Base-by-base conservation (phyloP, 2,888 invertebrate species). In the Hermodice carunculata region DNA sequence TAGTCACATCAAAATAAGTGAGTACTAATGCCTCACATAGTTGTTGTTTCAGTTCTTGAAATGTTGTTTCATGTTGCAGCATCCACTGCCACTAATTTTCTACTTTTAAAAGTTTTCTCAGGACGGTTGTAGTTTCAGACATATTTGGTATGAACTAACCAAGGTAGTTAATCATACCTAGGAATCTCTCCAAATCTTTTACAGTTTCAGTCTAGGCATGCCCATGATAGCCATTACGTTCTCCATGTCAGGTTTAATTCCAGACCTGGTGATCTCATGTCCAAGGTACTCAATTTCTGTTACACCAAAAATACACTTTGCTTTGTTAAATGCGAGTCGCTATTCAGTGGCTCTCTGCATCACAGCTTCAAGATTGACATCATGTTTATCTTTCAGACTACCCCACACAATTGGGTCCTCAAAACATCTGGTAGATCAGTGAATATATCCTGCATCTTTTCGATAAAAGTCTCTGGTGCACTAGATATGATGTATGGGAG, bases 1-100 rank as follows among this genome's bases (percentile, higher is more conserved):
- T 51, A 14, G 6, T 56, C 5, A 75, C 76, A 49, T 83, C 77
- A 70, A 71, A 83, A 59, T 81, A 79, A 4, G 70, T 66, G 19
- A 83, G 70, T 28, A 76, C 48, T 8, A 61, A 53, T 14, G 67
- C 63, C 8, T 58, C 52, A 11, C 40, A 19, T n/a, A 78, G 52
- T 14, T 61, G 28, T n/a, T 53, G 31, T 58, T 78, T 78, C 1
- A 44, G 32, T 26, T 17, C 0, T 48, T 3, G 22, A 40, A 63
- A 57, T 2, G 42, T 29, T 29, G 22, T 26, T 6, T 49, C 14
- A 17, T 28, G 17, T 17, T 11, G 26, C 49, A 8, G 3, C 8
- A 34, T 11, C 52, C 52, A 52, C 8, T 31, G 17, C 17, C n/a
- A 52, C 3, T 29, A 3, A 5, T n/a, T 34, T 4, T 26, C 52